These are phyloP conservation scores for Cryptoprocta ferox DNA, from an alignment of 2,797 vertebrate species.

Conservation along the genomic window DNA sequence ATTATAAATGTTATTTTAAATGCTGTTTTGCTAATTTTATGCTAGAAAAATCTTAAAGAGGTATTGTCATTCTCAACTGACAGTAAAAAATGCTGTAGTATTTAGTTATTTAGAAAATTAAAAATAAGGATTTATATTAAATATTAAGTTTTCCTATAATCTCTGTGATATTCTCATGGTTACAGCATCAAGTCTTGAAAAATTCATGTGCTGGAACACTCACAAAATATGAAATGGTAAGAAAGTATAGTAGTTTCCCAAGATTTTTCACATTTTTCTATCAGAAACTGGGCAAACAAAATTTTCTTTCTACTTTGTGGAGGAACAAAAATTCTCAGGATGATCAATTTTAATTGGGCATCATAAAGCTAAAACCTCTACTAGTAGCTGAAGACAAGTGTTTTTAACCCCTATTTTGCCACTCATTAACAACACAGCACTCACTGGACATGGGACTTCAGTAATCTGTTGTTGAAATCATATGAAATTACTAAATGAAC, in stretches of 20 bases:
- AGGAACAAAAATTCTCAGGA: background rate
- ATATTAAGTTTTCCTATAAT: slow-evolving; percentile 36
- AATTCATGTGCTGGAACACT: background rate
- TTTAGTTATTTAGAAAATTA: background rate
- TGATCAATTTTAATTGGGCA: background rate
- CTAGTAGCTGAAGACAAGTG: background rate
- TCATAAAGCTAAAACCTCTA: background rate
- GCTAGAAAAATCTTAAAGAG: background rate
- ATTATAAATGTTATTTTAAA: background rate
- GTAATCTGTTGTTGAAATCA: background rate
- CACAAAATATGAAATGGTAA: background rate
- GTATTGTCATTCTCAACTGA: background rate
- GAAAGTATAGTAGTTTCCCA: background rate
- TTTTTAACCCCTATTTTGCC: background rate
- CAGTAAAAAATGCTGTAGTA: background rate
- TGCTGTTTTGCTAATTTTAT: background rate
- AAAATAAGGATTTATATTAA: background rate
- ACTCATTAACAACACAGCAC: background rate
- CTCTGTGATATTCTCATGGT: background rate
- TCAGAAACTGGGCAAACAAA: background rate
- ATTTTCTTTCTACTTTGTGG: background rate
- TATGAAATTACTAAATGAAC: background rate
- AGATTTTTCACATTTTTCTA: background rate
- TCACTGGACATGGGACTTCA: background rate
- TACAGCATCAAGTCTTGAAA: background rate